Percentiles rank a stretch among this genome's conserved stretches.
Evolutionary conservation across 2,797 vertebrate genomes (phyloP).

Genomic region (Florisuga fusca): DNA sequence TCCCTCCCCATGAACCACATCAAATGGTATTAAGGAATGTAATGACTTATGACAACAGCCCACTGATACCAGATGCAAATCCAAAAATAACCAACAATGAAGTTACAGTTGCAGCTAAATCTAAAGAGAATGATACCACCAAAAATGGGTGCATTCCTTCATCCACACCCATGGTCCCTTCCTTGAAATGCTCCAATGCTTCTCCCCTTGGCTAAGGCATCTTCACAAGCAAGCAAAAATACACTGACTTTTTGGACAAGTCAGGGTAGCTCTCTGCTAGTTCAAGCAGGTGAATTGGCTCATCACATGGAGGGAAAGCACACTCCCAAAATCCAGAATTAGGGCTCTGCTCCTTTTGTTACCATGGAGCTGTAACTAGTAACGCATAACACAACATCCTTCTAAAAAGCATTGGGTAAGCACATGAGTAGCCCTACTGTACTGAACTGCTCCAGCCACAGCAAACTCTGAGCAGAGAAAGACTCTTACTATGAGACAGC

Average conservation of each 20-base stretch:
- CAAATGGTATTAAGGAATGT: not conserved
- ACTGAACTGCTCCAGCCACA: not conserved
- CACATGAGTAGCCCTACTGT: accelerated
- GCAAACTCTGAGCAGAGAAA: not conserved
- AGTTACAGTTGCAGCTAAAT: not conserved
- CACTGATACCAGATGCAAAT: not conserved
- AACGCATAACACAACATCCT: not conserved
- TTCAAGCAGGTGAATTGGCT: not conserved
- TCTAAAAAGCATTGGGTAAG: not conserved
- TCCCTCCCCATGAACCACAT: not conserved
- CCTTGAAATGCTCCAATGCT: not conserved
- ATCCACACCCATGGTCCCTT: not conserved
- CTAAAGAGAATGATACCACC: not conserved
- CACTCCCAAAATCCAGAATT: not conserved
- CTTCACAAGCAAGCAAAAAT: not conserved
- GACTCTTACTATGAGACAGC: not conserved
- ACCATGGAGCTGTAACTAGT: not conserved
- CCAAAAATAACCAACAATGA: not conserved
- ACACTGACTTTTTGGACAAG: not conserved
- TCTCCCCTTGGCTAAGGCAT: not conserved
- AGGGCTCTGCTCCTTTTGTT: not conserved
- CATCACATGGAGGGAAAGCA: not conserved
- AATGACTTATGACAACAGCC: not conserved
- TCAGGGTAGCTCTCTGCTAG: not conserved
- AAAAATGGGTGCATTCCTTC: not conserved